Base-by-base conservation (phyloP, 2,797 vertebrate genomes). In the Semotilus atromaculatus region DNA sequence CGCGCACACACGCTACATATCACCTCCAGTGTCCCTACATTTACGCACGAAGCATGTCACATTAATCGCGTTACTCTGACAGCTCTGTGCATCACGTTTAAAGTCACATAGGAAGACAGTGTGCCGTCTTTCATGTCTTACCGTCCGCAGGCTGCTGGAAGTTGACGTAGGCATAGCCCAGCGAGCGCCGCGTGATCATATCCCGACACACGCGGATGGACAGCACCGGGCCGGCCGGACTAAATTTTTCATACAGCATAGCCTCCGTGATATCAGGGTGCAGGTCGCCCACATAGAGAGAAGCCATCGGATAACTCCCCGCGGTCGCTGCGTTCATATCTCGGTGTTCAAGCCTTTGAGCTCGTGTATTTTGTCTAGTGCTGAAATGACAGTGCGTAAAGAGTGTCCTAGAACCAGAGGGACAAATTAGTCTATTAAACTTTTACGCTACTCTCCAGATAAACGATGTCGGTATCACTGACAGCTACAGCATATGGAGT, bases 201-300 rank as follows among this genome's bases (percentile, higher is more conserved):
- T 99, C 98, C 73, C 98, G 91, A 93, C 98, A 99, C 38, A 99
- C 98, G 78, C 98, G 97, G 91, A 99, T 99, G 87, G 98, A 99
- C 82, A 99, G 96, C 60, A 99, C 98, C 26, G 98, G 98, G 77
- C 98, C 98, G 3, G 98, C 98, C 0, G 98, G 98, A 92, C 98
- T 99, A 95, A 99, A 99, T 94, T 99, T 99, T 96, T 99, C 98
- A 0, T 99, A 99, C 86, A 99, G 96, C 98, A 99, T 98, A 84
- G 98, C 98, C 94, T 99, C 98, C 34, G 98, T 99, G 93, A 99
- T 98, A 68, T 99, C 98, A 67, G 97, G 96, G 95, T 99, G 98
- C 95, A 99, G 95, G 92, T 99, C 98, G 77, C 98, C 98, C 92
- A 99, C 98, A 87, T 99, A 99, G 18, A 99, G 96, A 89, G 98